Evolutionary conservation across 1,140 invertebrate genomes (phyloP).

Genomic region (Achroia grisella): DNA sequence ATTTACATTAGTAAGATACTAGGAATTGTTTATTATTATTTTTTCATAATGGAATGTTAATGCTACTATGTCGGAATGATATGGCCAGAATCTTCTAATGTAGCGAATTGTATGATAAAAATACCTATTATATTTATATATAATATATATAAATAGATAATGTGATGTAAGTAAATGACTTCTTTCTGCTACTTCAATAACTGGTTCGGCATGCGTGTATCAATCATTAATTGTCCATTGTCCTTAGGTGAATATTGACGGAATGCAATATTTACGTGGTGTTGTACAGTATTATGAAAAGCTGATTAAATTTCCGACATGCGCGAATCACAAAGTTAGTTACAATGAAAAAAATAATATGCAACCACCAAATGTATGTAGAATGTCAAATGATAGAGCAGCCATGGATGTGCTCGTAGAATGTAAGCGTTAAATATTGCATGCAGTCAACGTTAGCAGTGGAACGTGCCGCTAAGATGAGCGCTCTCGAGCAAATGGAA

Average conservation of each 20-base stretch:
- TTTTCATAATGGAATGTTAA: constrained; percentile 9
- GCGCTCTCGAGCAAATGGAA: constrained; percentile 55
- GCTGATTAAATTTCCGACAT: constrained; percentile 34
- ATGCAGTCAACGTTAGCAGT: constrained; percentile 70
- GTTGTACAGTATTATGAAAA: constrained; percentile 27
- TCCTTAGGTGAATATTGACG: constrained; percentile 52
- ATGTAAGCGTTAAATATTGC: constrained; percentile 71
- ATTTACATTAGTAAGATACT: neutral
- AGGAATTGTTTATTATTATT: constrained; percentile 10
- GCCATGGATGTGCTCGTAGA: constrained; percentile 45
- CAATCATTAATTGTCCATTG: constrained; percentile 9
- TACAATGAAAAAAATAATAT: constrained; percentile 35
- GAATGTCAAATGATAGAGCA: constrained; percentile 41
- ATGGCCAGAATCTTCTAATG: constrained; percentile 26
- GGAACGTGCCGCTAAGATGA: constrained; percentile 63
- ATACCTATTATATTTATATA: neutral
- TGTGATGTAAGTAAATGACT: neutral
- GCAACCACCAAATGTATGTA: constrained; percentile 26
- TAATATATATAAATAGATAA: neutral
- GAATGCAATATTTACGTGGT: constrained; percentile 71
- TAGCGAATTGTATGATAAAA: constrained; percentile 17
- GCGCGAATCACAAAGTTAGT: constrained; percentile 33
- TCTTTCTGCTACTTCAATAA: constrained; percentile 24
- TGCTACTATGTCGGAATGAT: constrained; percentile 20
- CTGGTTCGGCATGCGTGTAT: constrained; percentile 44